Evolutionary conservation across 2,888 invertebrate species (phyloP).

Genomic region (Cremastinae sp.): DNA sequence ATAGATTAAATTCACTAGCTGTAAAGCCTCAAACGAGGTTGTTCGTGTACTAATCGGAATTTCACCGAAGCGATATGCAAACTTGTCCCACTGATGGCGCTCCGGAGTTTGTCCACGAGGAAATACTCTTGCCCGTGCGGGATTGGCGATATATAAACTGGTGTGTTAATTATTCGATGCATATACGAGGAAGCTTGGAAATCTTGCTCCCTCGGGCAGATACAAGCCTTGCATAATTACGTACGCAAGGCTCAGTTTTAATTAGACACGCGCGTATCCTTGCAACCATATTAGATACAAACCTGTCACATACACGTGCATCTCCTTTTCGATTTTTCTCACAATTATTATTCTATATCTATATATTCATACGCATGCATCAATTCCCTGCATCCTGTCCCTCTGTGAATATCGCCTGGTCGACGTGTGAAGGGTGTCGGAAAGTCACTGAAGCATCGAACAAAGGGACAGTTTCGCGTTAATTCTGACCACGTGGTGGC

Average conservation of each 20-base stretch:
- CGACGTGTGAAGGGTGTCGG: constrained; percentile 5
- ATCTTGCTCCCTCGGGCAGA: constrained; percentile 28
- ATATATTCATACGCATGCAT: constrained; percentile 8
- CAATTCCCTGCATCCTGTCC: background rate
- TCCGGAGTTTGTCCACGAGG: constrained; percentile 16
- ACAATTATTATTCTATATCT: background rate
- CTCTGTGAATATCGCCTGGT: background rate
- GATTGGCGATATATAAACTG: constrained; percentile 26
- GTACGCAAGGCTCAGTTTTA: constrained; percentile 27
- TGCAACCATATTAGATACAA: constrained; percentile 2
- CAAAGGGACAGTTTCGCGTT: constrained; percentile 44
- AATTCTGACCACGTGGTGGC: constrained; percentile 38
- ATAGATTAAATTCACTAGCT: constrained; percentile 24
- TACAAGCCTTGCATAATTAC: constrained; percentile 38
- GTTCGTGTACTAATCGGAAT: constrained; percentile 25
- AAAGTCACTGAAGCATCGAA: constrained; percentile 56
- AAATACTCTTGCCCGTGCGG: constrained; percentile 19
- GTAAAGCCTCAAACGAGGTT: constrained; percentile 6
- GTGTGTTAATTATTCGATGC: constrained; percentile 45
- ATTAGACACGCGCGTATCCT: constrained; percentile 36
- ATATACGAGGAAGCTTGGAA: constrained; percentile 39
- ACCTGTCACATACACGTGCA: background rate
- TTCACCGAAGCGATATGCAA: constrained; percentile 12
- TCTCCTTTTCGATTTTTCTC: background rate
- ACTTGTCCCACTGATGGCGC: constrained; percentile 29